Percentiles rank a stretch among this genome's conserved stretches.
Conservation (phyloP, 2,888 invertebrate genomes). For the Diogma glabrata region DNA sequence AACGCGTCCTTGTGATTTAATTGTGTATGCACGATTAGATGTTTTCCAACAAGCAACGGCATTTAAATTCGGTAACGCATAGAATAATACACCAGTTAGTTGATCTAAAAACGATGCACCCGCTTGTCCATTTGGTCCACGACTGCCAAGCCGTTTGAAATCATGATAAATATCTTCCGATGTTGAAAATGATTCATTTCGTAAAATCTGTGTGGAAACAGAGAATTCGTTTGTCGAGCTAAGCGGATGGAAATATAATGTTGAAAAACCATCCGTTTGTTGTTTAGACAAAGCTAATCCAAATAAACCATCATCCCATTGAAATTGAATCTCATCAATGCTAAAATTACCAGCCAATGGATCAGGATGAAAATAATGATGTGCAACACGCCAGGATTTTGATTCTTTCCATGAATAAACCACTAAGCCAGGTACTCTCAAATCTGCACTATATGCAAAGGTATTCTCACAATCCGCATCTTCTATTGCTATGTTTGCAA, state of each 20-base stretch:
- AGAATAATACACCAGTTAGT: conserved; percentile 59
- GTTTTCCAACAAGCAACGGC: conserved; percentile 71
- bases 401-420: conserved; percentile 64
- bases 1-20: conserved; percentile 58
- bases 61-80: conserved; percentile 60
- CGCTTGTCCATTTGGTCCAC: conserved; percentile 62
- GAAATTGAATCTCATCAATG: conserved; percentile 55
- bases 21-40: conserved; percentile 51
- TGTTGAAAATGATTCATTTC: conserved; percentile 44
- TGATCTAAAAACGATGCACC: conserved; percentile 60
- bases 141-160: conserved; percentile 53
- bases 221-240: conserved; percentile 65
- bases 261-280: conserved; percentile 52
- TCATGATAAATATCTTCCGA: conserved; percentile 45
- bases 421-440: conserved; percentile 55
- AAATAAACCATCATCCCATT: conserved; percentile 68
- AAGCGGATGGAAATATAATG: conserved; percentile 68
- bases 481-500: conserved; percentile 68
- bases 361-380: conserved; percentile 58
- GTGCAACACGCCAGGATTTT: conserved; percentile 61
- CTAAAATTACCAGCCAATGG: conserved; percentile 61
- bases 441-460: conserved; percentile 60
- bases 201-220: conserved; percentile 55
- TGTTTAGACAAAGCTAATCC: conserved; percentile 58
- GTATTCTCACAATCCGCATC: conserved; percentile 59